Evolutionary conservation across 2,797 vertebrate species (phyloP), one percentile per base, ranked within the genome.

Genomic region (Myoxocephalus aenaeus): DNA sequence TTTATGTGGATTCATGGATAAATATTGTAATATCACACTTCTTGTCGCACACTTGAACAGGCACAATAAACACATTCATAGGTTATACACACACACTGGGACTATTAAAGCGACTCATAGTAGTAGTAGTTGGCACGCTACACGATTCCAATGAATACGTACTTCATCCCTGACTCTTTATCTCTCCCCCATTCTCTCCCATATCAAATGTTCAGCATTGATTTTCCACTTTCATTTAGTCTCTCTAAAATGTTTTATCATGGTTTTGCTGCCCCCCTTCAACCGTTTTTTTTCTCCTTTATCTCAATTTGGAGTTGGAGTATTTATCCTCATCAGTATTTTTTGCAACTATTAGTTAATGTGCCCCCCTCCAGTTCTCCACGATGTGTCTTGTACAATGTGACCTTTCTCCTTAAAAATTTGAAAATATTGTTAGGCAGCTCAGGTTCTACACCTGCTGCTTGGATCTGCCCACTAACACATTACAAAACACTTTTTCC

Each of bases 11-110:
- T 74, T 68, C 59, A 65, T 68, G 44, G 58, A 80, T 75, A 69
- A 48, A 78, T 84, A 74, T 73, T 72, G 70, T 74, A 80, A 86
- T 82, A 87, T 78, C 57, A 2, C 67, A 75, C 50, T 64, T 40
- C 20, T 74, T 54, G 40, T 68, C 29, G 32, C 80, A 75, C 57
- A 73, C 68, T 79, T 77, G 68, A 86, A 80, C 82, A 84, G 65
- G 25, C 53, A 42, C 72, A 75, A 75, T 73, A 77, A 75, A 80
- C 57, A 75, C 65, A 82, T 74, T 79, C 29, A 85, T 80, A 72
- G 40, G 29, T 50, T 63, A 83, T 77, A 69, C 25, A 40, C 59
- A 64, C 34, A 17, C 42, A 44, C 42, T 3, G 15, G 67, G 66
- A 67, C 82, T 75, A 61, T 85, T 74, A 83, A 72, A 15, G 3